Evolutionary conservation across 2,797 vertebrate species (phyloP), one percentile per base, ranked within the genome.

Genomic region (Danionella dracula): DNA sequence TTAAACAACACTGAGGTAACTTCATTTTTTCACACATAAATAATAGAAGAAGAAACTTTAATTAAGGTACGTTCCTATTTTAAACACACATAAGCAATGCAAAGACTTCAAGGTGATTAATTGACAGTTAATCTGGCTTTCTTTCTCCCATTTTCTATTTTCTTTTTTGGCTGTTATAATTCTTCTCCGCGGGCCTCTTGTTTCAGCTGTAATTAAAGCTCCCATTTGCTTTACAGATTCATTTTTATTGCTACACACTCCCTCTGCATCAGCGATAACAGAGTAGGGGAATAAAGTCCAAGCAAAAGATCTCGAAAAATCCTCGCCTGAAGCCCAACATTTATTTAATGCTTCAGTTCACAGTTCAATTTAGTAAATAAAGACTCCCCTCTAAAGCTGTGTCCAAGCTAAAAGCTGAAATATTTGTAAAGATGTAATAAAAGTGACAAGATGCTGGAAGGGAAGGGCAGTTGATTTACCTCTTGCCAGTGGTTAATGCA

Each of bases 321-420:
- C 68, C 68, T 44, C 56, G 68, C 71, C 72, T 70, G 56, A 61
- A 76, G 72, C 56, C 53, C 71, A 48, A 64, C 76, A 68, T 81
- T 76, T 76, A 76, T 75, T 81, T 75, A 76, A 70, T 34, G 77
- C 78, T 72, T 75, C 66, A 64, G 58, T 74, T 77, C 55, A 76
- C 71, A 45, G 63, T 65, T 78, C 67, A 76, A 62, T 76, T 73
- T 51, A 56, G 55, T 68, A 56, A 59, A 60, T 70, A 74, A 64
- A n/a, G 13, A 56, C 68, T 64, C 53, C 68, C 66, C 55, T 65
- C 41, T 44, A 59, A 68, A 58, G 66, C 41, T 51, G 65, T 63
- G 31, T 72, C 48, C 17, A 20, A 53, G 71, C 72, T 62, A 50
- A 70, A 73, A 78, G 53, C 65, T 68, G 23, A 79, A 63, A 56